Evolutionary conservation across 2,113 vertebrate species (phyloP).

Genomic region (Felis catus): DNA sequence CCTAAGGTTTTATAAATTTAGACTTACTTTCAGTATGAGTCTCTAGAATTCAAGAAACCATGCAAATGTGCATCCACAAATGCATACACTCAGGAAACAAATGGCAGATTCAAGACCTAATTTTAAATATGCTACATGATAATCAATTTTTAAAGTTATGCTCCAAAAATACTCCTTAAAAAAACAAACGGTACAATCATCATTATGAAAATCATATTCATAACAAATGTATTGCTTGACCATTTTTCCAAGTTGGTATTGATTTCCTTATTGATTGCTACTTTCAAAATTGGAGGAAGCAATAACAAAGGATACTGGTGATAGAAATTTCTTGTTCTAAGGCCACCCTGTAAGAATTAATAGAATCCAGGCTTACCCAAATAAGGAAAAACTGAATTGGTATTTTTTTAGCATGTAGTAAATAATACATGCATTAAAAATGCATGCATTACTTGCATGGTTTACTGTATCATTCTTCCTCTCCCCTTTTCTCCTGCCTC

Average conservation of each 20-base stretch:
- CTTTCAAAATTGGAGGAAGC: background rate
- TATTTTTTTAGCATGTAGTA: background rate
- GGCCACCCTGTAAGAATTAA: background rate
- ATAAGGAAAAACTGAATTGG: background rate
- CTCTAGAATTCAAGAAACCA: background rate
- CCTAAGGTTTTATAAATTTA: background rate
- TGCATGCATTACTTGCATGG: background rate
- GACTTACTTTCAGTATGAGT: background rate
- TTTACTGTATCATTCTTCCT: background rate
- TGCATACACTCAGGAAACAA: background rate
- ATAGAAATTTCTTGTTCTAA: background rate
- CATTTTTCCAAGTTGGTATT: background rate
- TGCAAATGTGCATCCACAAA: too few species aligned
- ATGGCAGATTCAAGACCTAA: background rate
- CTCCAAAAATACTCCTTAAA: background rate
- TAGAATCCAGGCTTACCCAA: background rate
- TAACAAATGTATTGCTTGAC: background rate
- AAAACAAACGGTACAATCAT: background rate
- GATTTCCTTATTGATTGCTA: conserved; percentile 32
- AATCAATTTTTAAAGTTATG: background rate
- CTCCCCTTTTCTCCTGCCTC: background rate
- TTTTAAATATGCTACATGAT: background rate
- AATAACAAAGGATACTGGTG: background rate
- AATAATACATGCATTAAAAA: background rate
- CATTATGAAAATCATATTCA: background rate